phyloP scores from a whole-genome alignment of 1,140 invertebrate species.

The Trichoplusia ni region DNA sequence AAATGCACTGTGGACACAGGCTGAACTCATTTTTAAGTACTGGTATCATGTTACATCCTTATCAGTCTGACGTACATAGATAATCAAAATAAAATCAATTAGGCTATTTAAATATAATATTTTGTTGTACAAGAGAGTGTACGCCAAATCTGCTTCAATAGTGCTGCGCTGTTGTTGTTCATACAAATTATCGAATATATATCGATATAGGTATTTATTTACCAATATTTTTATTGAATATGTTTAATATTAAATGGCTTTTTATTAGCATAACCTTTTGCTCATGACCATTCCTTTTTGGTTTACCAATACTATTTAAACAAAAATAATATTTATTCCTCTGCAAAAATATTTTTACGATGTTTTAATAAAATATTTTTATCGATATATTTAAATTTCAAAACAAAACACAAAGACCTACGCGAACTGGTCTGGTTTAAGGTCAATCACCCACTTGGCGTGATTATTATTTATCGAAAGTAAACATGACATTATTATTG shows the following conservation, averaged over 20 bases:
- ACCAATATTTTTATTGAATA: too few relatives aligned
- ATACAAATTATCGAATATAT: not conserved
- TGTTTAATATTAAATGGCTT: too few relatives aligned
- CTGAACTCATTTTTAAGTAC: not conserved
- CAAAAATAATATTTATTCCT: too few relatives aligned
- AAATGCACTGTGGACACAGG: not conserved
- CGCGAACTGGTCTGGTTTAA: conserved; percentile 8
- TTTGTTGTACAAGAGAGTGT: not conserved
- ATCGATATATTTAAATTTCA: too few relatives aligned
- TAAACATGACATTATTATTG: conserved; percentile 29
- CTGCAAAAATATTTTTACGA: too few relatives aligned
- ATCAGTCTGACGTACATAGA: not conserved
- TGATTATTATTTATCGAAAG: conserved; percentile 22
- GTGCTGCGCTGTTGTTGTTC: not conserved
- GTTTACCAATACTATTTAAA: too few relatives aligned
- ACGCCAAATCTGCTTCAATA: not conserved
- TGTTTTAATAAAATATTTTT: too few relatives aligned
- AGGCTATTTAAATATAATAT: conserved; percentile 24
- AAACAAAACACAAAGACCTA: not conserved
- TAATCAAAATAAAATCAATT: conserved; percentile 31
- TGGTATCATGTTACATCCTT: not conserved
- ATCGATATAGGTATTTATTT: not conserved
- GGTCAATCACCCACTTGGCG: conserved; percentile 29
- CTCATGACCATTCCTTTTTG: too few relatives aligned
- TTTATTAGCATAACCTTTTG: too few relatives aligned